Conservation (phyloP, 2,888 invertebrate genomes). For the Dyspetes luteomarginatus region DNA sequence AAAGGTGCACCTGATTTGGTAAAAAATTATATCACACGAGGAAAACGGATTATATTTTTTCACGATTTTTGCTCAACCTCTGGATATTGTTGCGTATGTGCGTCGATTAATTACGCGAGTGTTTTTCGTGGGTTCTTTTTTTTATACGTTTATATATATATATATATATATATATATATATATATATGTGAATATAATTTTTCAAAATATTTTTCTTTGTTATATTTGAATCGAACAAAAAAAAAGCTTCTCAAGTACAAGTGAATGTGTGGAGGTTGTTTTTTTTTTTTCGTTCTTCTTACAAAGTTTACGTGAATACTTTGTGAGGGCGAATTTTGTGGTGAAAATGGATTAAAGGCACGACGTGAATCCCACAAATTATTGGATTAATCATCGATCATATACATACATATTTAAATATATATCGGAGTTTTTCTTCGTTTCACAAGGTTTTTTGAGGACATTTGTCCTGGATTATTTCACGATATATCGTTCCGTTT, state of each 20-base stretch:
- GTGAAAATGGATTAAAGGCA: too few species aligned
- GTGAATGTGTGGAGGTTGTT: background rate
- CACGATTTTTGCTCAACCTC: background rate
- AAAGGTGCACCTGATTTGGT: too few species aligned
- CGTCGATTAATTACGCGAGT: constrained; percentile 21
- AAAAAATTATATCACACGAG: too few species aligned
- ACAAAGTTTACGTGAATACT: background rate
- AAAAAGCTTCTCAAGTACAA: background rate
- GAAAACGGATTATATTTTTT: too few species aligned
- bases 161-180: constrained; percentile 8
- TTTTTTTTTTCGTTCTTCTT: background rate
- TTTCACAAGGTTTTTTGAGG: background rate
- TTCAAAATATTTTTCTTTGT: background rate
- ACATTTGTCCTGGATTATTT: background rate
- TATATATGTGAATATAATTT: background rate
- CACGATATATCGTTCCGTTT: too few species aligned
- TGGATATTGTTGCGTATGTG: background rate
- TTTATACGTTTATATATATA: background rate
- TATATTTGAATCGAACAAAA: background rate
- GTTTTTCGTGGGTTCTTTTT: constrained; percentile 3
- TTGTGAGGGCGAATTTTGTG: background rate
- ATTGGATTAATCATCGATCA: background rate
- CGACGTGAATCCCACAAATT: background rate
- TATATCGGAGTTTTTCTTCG: background rate
- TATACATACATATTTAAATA: background rate